phyloP scores from a whole-genome alignment of 1,140 invertebrate genomes.

The Nephila pilipes region DNA sequence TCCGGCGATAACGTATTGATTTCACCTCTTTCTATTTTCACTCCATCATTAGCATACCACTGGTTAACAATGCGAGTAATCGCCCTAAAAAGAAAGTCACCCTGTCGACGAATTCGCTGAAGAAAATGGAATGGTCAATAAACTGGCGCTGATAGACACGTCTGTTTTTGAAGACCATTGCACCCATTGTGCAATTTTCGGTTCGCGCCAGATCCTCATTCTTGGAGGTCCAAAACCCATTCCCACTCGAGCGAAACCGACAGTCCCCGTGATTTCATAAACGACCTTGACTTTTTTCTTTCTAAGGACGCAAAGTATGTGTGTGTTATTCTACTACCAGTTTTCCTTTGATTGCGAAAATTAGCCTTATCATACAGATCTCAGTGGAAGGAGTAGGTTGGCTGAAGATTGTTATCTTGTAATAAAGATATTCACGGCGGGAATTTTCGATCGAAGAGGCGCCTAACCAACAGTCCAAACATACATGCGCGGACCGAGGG shows the following conservation, averaged over 20 bases:
- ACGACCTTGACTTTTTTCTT: not conserved
- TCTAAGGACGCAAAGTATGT: not conserved
- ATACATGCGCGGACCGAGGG: not conserved
- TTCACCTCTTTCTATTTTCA: not conserved
- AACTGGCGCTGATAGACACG: constrained; percentile 10
- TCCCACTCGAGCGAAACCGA: not conserved
- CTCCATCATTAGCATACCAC: not conserved
- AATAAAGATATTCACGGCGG: not conserved
- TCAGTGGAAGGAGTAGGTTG: not conserved
- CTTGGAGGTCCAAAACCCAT: constrained; percentile 1
- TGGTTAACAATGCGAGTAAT: constrained; percentile 23
- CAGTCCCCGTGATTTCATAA: not conserved
- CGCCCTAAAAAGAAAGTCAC: not conserved
- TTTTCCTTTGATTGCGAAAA: not conserved
- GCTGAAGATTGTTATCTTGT: not conserved
- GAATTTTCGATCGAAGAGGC: constrained; percentile 22
- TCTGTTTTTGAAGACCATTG: constrained; percentile 15
- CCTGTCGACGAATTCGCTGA: not conserved
- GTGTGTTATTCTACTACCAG: not conserved
- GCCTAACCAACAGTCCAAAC: not conserved
- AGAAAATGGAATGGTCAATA: constrained; percentile 40
- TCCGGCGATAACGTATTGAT: not conserved
- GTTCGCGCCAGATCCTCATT: constrained; percentile 23
- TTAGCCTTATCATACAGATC: not conserved
- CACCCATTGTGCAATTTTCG: constrained; percentile 45